A percentile compares a stretch with the other conserved stretches of the same genome.
Conservation (phyloP, 2,888 invertebrate species). For the Drosophila melanocephala region DNA sequence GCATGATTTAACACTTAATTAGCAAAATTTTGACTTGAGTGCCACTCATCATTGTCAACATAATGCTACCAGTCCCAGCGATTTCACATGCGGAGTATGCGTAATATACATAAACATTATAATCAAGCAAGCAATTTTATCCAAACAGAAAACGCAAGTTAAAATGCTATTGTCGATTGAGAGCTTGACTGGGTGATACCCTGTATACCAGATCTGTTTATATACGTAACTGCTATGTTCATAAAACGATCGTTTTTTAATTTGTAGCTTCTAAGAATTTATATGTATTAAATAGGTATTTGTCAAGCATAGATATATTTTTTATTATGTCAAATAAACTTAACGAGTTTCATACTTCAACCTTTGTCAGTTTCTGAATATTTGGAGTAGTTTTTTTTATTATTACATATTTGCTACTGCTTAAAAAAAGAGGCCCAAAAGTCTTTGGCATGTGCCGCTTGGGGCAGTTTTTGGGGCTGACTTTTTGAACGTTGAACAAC, state of each 20-base stretch:
- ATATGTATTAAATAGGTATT: neutral
- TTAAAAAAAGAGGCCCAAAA: neutral
- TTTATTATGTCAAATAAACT: neutral
- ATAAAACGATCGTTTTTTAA: neutral
- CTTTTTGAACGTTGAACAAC: neutral
- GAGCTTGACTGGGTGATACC: neutral
- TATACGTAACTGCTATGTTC: neutral
- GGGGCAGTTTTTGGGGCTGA: neutral
- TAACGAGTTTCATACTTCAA: neutral
- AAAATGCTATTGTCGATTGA: neutral
- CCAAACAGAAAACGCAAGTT: slow-evolving; percentile 13
- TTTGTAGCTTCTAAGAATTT: neutral
- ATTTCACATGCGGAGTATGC: slow-evolving; percentile 57
- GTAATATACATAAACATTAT: slow-evolving; percentile 71
- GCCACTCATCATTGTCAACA: slow-evolving; percentile 70
- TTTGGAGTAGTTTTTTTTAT: neutral
- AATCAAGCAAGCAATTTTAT: slow-evolving; percentile 49
- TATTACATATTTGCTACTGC: slow-evolving; percentile 6
- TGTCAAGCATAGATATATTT: neutral
- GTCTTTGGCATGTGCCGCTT: slow-evolving; percentile 21
- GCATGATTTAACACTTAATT: slow-evolving; percentile 82
- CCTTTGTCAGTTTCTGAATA: neutral
- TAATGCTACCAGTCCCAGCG: slow-evolving; percentile 39
- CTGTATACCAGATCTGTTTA: neutral
- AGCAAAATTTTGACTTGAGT: slow-evolving; percentile 75